Evolutionary conservation across 1,140 invertebrate genomes (phyloP).

Genomic region (Diorhabda sublineata): DNA sequence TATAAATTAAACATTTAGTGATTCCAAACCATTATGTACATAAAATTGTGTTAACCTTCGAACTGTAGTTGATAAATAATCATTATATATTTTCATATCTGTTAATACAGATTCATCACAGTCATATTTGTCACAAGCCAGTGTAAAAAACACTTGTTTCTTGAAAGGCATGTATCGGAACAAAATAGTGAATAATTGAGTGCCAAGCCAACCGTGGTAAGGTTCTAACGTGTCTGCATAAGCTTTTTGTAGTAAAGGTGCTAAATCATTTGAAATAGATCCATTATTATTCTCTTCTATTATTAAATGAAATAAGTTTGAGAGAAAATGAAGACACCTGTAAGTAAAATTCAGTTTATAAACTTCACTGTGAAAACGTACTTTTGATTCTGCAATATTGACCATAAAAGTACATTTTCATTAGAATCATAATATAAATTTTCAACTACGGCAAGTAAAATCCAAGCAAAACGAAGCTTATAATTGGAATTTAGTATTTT

Average conservation of each 20-base stretch:
- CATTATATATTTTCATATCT: constrained; percentile 35
- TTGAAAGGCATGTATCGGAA: constrained; percentile 34
- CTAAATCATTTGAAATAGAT: constrained; percentile 52
- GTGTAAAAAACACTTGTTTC: constrained; percentile 27
- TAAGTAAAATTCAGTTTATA: constrained; percentile 31
- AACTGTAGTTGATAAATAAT: constrained; percentile 29
- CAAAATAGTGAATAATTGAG: constrained; percentile 57
- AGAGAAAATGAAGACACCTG: constrained; percentile 60
- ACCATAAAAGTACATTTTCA: no score
- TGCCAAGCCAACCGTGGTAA: constrained; percentile 64
- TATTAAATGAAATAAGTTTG: constrained; percentile 56
- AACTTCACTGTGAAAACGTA: background rate
- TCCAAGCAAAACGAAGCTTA: no score
- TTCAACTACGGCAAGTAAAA: no score
- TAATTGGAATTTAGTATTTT: no score
- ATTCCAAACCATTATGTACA: constrained; percentile 15
- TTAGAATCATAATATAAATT: no score
- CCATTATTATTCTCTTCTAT: constrained; percentile 50
- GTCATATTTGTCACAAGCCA: constrained; percentile 27
- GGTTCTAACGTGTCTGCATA: constrained; percentile 61
- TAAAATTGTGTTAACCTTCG: constrained; percentile 34
- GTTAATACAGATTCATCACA: constrained; percentile 34
- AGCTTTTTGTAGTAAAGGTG: constrained; percentile 54
- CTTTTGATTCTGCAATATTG: no score
- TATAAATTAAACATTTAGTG: no score